These are phyloP conservation scores for Eueremaeus valkanovi DNA, from an alignment of 2,888 invertebrate genomes.

Conservation along the genomic window DNA sequence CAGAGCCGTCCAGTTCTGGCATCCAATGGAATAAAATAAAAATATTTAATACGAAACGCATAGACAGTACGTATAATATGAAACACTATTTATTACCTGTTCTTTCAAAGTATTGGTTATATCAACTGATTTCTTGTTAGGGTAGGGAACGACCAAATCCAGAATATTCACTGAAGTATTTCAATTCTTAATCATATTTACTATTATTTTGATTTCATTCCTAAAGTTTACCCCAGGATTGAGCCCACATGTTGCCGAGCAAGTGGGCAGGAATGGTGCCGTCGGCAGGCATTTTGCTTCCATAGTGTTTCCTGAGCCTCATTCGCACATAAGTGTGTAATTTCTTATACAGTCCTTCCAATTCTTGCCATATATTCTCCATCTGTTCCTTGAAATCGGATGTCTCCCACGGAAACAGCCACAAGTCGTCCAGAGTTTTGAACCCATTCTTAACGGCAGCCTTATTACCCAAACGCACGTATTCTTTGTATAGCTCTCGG, in stretches of 20 bases:
- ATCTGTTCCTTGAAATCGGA: conserved; percentile 47
- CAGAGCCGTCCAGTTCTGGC: conserved; percentile 50
- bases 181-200: no score
- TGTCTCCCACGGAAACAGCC: conserved; percentile 43
- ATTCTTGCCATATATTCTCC: conserved; percentile 51
- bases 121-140: conserved; percentile 39
- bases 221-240: conserved; percentile 52
- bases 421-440: conserved; percentile 42
- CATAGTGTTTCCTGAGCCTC: conserved; percentile 46
- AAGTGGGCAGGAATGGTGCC: conserved; percentile 54
- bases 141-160: conserved; percentile 38
- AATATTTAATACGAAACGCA: no score
- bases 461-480: conserved; percentile 71
- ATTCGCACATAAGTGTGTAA: conserved; percentile 52
- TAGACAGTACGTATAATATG: neutral
- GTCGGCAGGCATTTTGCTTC: conserved; percentile 48
- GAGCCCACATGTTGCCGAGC: conserved; percentile 54
- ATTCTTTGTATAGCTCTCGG: conserved; percentile 70
- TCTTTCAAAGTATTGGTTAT: conserved; percentile 68
- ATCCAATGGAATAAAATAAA: conserved; percentile 40
- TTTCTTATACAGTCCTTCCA: conserved; percentile 73
- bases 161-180: neutral
- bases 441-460: conserved; percentile 58
- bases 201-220: no score
- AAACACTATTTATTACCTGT: no score